A percentile compares a stretch with the other conserved stretches of the same genome.
phyloP scores from a whole-genome alignment of 2,113 vertebrate species.

The Genyomyrus donnyi region DNA sequence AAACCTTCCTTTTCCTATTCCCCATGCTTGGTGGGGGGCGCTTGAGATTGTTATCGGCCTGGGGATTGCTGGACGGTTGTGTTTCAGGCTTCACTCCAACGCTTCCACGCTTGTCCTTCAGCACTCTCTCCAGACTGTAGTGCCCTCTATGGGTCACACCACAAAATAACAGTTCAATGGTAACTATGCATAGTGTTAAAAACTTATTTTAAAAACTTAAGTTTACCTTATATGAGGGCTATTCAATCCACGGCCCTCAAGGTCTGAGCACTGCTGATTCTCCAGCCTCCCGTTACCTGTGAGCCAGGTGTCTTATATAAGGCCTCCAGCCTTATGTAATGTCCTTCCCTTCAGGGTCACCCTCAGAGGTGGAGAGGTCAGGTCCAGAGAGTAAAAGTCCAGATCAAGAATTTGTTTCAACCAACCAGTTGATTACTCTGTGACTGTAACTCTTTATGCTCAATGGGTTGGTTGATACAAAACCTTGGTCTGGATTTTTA shows the following conservation, averaged over 20 bases:
- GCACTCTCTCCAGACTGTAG: not conserved
- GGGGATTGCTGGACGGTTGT: not conserved
- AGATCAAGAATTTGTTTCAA: not conserved
- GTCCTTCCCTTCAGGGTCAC: not conserved
- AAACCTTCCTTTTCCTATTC: slow-evolving; percentile 12
- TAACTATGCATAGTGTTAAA: not conserved
- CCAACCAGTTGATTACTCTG: not conserved
- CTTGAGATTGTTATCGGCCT: not conserved
- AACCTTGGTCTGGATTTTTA: not conserved
- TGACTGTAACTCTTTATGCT: not conserved
- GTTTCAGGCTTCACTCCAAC: not conserved
- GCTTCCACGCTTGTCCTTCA: not conserved
- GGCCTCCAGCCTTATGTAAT: not conserved
- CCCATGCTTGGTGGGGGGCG: not conserved
- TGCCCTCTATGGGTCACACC: not conserved
- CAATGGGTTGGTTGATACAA: not conserved
- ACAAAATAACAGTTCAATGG: not conserved
- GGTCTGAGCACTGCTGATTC: too few species aligned
- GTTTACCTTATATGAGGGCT: not conserved
- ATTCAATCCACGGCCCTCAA: too few species aligned
- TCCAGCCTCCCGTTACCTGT: too few species aligned
- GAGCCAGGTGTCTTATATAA: too few species aligned
- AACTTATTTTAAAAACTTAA: not conserved
- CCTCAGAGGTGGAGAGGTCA: not conserved
- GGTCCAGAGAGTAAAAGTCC: not conserved